Evolutionary conservation across 2,113 vertebrate species (phyloP), one percentile per base, ranked within the genome.

Genomic region (Gadus macrocephalus): DNA sequence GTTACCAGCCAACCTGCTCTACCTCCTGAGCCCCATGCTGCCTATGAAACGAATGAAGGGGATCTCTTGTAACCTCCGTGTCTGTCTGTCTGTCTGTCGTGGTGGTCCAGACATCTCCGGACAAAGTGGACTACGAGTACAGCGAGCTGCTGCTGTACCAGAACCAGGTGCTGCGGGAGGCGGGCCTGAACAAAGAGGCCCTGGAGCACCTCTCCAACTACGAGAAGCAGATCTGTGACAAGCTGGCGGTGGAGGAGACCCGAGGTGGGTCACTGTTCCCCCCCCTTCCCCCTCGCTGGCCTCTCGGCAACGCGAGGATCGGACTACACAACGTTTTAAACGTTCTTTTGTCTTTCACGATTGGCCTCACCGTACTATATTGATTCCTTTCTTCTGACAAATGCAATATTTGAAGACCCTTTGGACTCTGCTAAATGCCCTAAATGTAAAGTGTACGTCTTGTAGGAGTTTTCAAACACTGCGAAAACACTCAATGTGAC

Each of bases 91-190:
- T 49, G 8, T 49, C 42, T 7, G 42, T 64, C 3, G 27, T 56
- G 22, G 11, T 70, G 42, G 1, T 79, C 55, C 79, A 99, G 97
- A 97, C 96, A 15, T 98, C 96, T 62, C 96, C 96, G 75, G 96
- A 98, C 89, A 98, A 98, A 91, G 95, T 98, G 86, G 96, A 98
- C 91, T 98, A 98, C 66, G 96, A 98, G 86, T 98, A 98, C 90
- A 98, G 96, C n/a, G 97, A 99, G 72, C 90, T 99, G 74, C 92
- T 99, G 81, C 92, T 98, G 17, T 98, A 98, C 89, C 97, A 99
- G 79, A 98, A 98, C 83, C 95, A 98, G 91, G 96, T 99, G 64
- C 93, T 99, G 31, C 93, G 96, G 65, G 97, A 99, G 87, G 97
- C 96, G 15, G 96, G 94, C 17, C 93, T 98, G 2, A 88, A 94